A percentile compares a stretch with the other conserved stretches of the same genome.
Evolutionary conservation across 2,797 vertebrate genomes (phyloP).

Genomic region (Cossypha caffra): DNA sequence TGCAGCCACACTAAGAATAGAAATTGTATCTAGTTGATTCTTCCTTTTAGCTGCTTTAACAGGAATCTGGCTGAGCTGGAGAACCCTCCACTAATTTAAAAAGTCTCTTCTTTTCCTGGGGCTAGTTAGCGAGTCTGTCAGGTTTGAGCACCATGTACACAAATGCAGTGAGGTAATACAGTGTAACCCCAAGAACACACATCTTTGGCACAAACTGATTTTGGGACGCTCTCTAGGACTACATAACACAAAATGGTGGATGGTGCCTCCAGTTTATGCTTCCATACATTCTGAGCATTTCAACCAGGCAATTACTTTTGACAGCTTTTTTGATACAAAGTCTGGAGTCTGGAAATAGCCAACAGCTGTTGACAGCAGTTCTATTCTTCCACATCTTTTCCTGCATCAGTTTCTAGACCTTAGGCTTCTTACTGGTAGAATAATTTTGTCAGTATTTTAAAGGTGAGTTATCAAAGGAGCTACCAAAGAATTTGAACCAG

Average conservation of each 20-base stretch:
- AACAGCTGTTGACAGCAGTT: not conserved
- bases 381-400: not conserved
- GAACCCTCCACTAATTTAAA: not conserved
- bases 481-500: not conserved
- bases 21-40: not conserved
- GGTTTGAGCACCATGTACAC: rapidly evolving
- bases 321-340: not conserved
- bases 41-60: not conserved
- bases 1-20: not conserved
- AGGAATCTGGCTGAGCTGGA: not conserved
- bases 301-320: not conserved
- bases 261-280: not conserved
- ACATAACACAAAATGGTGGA: not conserved
- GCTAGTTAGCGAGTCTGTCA: not conserved
- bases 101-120: not conserved
- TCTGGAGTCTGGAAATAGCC: not conserved
- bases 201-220: not conserved
- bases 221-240: not conserved
- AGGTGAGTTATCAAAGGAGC: not conserved
- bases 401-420: not conserved
- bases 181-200: no score
- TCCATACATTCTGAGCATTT: not conserved
- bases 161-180: not conserved
- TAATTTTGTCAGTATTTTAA: not conserved
- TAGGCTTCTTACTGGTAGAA: not conserved